Percentiles rank a stretch among this genome's conserved stretches.
Conservation (phyloP, 2,888 invertebrate genomes). For the Campoplex capitator region DNA sequence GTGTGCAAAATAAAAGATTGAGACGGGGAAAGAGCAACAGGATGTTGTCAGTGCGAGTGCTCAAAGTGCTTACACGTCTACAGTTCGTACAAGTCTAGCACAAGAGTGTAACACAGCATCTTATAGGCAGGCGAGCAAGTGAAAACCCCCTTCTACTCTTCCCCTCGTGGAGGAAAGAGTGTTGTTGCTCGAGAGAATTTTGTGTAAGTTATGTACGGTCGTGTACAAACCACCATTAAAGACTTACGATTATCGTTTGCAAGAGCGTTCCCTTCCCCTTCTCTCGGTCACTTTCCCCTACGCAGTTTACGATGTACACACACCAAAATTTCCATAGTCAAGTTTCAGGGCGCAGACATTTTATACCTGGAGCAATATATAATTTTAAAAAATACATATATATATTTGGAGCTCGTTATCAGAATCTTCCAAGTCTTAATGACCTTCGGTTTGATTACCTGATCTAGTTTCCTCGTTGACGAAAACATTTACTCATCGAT, state of each 20-base stretch:
- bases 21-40: conserved; percentile 2
- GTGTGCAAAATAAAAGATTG: background rate
- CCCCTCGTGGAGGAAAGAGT: conserved; percentile 59
- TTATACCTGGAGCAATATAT: too few species aligned
- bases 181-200: conserved; percentile 60
- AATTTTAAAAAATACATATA: too few species aligned
- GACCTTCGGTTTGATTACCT: background rate
- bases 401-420: background rate
- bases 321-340: background rate
- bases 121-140: conserved; percentile 74
- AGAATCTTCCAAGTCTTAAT: background rate
- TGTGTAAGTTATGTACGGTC: conserved; percentile 49
- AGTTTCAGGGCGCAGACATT: background rate
- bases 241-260: conserved; percentile 12
- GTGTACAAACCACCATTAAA: conserved; percentile 16
- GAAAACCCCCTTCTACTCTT: conserved; percentile 73
- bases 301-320: background rate
- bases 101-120: conserved; percentile 74
- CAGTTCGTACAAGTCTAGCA: conserved; percentile 76
- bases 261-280: background rate
- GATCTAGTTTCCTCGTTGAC: background rate
- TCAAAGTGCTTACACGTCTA: conserved; percentile 69
- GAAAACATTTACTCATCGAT: background rate
- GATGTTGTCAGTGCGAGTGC: conserved; percentile 38
- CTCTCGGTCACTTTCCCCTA: background rate